Evolutionary conservation across 1,140 invertebrate genomes (phyloP), one percentile per base, ranked within the genome.

Genomic region (Neodiprion fabricii): DNA sequence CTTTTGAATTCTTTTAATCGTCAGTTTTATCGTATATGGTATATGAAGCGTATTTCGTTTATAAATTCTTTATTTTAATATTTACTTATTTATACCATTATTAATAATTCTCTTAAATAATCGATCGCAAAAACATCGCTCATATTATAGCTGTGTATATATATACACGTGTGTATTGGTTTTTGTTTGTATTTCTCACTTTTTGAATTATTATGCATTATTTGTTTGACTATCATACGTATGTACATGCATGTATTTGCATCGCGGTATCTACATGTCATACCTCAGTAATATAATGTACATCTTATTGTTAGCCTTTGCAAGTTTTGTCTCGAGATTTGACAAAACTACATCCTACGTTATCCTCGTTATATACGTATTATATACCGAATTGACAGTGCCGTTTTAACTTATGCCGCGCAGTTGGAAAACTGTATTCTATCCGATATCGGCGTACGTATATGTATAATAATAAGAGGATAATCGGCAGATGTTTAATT

Each of bases 31-130:
- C 28, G n/a, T 61, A 61, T 61, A 61, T 61, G n/a, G 28, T 61
- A 61, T 40, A 40, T 61, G 11, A 61, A 61, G 53, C 53, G 53
- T 61, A 61, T 61, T 61, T 61, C 53, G 53, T 61, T 61, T 61
- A 61, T 61, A 61, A 5, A 61, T 61, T 61, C 53, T 61, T 61
- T 61, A 14, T 7, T 61, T 61, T 17, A 61, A 17, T 61, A 61
- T 14, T 40, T 40, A 40, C 28, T 40, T 61, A 61, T 5, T 61
- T 61, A 61, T 17, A 61, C 9, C 7, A 17, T 61, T 17, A 40
- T 40, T 40, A 40, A 3, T 40, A 40, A 40, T 40, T 40, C 28
- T 40, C 28, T 40, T 40, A 40, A 40, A 40, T 40, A 40, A 61
- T 61, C 53, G 53, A 17, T 61, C 53, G 11, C 53, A 17, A 61